These are phyloP conservation scores for Gracilinanus agilis DNA, from an alignment of 2,113 vertebrate genomes.

Conservation along the genomic window DNA sequence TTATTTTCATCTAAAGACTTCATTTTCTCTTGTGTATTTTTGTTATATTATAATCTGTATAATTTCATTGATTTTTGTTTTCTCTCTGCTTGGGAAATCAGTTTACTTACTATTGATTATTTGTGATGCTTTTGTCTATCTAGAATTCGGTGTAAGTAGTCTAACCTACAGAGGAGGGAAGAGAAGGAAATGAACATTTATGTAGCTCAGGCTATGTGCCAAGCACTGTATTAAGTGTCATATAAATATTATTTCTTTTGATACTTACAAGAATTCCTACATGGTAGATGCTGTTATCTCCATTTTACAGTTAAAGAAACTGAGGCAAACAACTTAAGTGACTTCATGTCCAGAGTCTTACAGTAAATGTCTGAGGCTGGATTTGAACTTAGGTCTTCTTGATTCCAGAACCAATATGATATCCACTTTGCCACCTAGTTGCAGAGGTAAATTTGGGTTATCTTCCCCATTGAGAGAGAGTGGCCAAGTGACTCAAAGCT, in stretches of 20 bases:
- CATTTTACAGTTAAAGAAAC: slow-evolving; percentile 15
- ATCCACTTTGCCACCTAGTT: neutral
- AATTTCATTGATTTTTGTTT: neutral
- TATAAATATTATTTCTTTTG: neutral
- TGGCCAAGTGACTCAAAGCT: neutral
- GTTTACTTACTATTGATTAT: neutral
- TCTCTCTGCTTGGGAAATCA: neutral
- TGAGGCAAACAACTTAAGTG: neutral
- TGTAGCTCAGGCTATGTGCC: neutral
- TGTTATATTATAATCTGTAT: neutral
- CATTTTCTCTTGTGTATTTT: neutral
- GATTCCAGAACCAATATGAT: neutral
- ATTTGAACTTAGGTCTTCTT: slow-evolving; percentile 22
- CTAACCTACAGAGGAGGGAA: neutral
- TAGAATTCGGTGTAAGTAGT: neutral
- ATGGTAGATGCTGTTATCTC: slow-evolving; percentile 11
- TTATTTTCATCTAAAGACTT: neutral
- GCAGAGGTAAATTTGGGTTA: neutral
- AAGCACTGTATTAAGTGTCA: neutral
- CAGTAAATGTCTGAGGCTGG: neutral
- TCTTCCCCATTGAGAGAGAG: neutral
- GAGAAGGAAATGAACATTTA: neutral
- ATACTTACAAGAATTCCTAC: neutral
- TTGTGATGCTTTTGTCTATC: neutral
- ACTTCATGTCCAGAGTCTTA: slow-evolving; percentile 39